phyloP scores from a whole-genome alignment of 2,113 vertebrate species.

The Leiothrix lutea region DNA sequence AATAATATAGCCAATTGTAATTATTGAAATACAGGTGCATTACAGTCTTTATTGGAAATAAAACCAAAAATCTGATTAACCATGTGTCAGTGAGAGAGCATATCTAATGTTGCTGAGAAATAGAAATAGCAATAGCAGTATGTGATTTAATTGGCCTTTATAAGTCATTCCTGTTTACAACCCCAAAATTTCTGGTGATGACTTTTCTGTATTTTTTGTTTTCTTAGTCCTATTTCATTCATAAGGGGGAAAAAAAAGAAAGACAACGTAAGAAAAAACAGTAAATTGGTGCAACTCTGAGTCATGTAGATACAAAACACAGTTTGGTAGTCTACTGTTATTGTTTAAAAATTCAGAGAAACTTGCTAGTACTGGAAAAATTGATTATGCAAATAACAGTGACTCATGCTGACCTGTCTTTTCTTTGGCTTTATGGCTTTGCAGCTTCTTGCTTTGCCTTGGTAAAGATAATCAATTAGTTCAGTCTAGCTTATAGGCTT shows the following conservation, averaged over 20 bases:
- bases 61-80: neutral
- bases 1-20: neutral
- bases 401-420: constrained; percentile 32
- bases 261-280: neutral
- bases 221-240: neutral
- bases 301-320: neutral
- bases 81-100: neutral
- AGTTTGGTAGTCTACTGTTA: neutral
- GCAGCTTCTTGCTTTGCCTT: constrained; percentile 2
- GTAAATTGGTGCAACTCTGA: neutral
- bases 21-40: neutral
- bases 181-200: neutral
- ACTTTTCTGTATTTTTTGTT: neutral
- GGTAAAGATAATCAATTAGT: constrained; percentile 46
- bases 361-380: constrained; percentile 30
- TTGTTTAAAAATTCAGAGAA: constrained; percentile 6
- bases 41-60: neutral
- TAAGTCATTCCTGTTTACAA: neutral
- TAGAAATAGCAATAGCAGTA: neutral
- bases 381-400: constrained; percentile 34
- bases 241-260: accelerated
- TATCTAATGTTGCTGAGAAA: neutral
- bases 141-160: neutral
- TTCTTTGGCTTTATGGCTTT: constrained; percentile 2
- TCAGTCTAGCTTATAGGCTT: neutral